Percentiles rank a stretch among this genome's conserved stretches.
These are phyloP conservation scores for Holacanthella duospinosa DNA, from an alignment of 2,888 invertebrate species.

Conservation along the genomic window DNA sequence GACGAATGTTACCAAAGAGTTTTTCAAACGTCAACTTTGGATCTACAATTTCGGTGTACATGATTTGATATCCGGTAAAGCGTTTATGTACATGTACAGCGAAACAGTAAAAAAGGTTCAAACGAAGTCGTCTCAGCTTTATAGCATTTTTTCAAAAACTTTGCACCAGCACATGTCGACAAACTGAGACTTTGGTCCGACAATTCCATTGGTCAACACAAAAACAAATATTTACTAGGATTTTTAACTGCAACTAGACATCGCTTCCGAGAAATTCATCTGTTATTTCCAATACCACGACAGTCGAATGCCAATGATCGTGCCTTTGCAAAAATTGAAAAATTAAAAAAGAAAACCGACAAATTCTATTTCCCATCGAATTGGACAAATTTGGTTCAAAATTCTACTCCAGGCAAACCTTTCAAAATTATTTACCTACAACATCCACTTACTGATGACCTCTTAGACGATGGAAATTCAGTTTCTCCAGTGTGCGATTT, in stretches of 20 bases:
- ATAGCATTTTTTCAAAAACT: not conserved
- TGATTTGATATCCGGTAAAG: slow-evolving; percentile 8
- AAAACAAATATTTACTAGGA: slow-evolving; percentile 9
- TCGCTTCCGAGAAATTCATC: not conserved
- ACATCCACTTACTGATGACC: slow-evolving; percentile 2
- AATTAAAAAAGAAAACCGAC: not conserved
- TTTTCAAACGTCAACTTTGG: slow-evolving; percentile 17
- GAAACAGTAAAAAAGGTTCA: slow-evolving; percentile 12
- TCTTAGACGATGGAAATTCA: not conserved
- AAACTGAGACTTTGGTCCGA: slow-evolving; percentile 9
- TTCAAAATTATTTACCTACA: slow-evolving; percentile 9
- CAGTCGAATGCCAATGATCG: slow-evolving; percentile 4
- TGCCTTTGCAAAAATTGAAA: slow-evolving; percentile 8
- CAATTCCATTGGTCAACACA: slow-evolving; percentile 15
- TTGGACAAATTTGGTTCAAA: not conserved
- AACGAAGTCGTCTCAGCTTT: slow-evolving; percentile 13
- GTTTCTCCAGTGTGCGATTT: no score
- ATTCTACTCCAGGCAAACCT: not conserved
- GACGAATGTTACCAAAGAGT: slow-evolving; percentile 15
- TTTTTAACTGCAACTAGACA: not conserved
- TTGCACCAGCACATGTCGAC: not conserved
- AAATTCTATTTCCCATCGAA: slow-evolving; percentile 9
- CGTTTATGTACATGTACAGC: slow-evolving; percentile 10
- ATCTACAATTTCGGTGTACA: slow-evolving; percentile 16
- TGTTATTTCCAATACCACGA: slow-evolving; percentile 2